Evolutionary conservation across 2,888 invertebrate species (phyloP), one percentile per base, ranked within the genome.

Genomic region (Eupithecia exiguata): DNA sequence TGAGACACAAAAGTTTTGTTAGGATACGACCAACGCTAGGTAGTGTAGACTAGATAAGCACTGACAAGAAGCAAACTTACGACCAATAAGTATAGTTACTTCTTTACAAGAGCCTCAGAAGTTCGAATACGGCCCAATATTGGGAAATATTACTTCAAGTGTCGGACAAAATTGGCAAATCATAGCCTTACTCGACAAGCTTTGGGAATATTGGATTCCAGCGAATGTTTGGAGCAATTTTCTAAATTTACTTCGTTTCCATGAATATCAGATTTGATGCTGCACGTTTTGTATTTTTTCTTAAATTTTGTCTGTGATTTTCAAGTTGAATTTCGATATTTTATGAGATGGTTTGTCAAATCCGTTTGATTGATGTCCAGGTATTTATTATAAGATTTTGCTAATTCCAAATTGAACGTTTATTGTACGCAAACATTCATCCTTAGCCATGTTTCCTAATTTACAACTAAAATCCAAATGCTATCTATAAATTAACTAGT

Each of bases 151-250:
- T 85, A 87, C 88, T 87, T 83, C 84, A 81, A 82, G 83, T 84
- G 83, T 84, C 82, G 86, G 83, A 81, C 83, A 82, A 86, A 88
- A 89, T 88, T 89, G 88, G 83, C 86, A 85, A 89, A 90, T 89
- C 89, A 89, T 85, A 86, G 86, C 87, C 84, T 79, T 38, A 75
- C 78, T 77, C 78, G 76, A 79, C 58, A 71, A 79, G 74, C 78
- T 74, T 79, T 43, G 73, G 65, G 72, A 76, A 78, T 85, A 85
- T 87, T 86, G 86, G 81, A 86, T 82, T 82, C 79, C 69, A 62
- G n/a, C 72, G 79, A 79, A 84, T 82, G 81, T 81, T 82, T 80
- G 78, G 71, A 77, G 79, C 79, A 74, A 79, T 80, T 81, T 82
- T 81, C 78, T 71, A 79, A 80, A 82, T 80, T 79, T 77, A 72